Evolutionary conservation across 2,113 vertebrate species (phyloP).

Genomic region (Hemicordylus capensis): DNA sequence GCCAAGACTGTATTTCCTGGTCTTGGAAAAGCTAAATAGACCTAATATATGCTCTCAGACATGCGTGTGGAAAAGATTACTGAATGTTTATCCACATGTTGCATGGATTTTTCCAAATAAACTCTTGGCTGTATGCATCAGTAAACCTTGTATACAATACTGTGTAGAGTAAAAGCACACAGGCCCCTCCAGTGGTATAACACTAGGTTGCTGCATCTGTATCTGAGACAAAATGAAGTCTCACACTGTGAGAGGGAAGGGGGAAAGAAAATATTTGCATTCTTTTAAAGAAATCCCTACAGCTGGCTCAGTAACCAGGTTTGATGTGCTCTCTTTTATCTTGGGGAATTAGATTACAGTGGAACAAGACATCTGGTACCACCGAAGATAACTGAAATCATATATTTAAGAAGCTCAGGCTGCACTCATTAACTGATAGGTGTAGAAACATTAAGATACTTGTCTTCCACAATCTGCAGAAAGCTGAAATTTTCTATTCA

Average conservation of each 20-base stretch:
- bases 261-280: fast-evolving
- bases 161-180: neutral
- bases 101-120: constrained; percentile 7
- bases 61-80: constrained; percentile 13
- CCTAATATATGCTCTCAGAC: neutral
- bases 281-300: neutral
- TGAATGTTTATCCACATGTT: neutral
- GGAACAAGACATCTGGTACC: neutral
- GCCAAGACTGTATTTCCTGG: constrained; percentile 19
- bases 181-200: neutral
- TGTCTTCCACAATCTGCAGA: neutral
- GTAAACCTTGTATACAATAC: neutral
- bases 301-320: neutral
- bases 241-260: neutral
- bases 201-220: neutral
- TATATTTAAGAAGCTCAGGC: neutral
- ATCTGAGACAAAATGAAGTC: constrained; percentile 1
- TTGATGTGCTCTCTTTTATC: neutral
- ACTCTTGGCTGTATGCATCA: constrained; percentile 8
- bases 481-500: neutral
- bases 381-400: neutral
- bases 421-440: neutral
- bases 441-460: neutral
- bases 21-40: constrained; percentile 10
- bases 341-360: neutral